Evolutionary conservation across 2,113 vertebrate species (phyloP).

Genomic region (Ictidomys tridecemlineatus): DNA sequence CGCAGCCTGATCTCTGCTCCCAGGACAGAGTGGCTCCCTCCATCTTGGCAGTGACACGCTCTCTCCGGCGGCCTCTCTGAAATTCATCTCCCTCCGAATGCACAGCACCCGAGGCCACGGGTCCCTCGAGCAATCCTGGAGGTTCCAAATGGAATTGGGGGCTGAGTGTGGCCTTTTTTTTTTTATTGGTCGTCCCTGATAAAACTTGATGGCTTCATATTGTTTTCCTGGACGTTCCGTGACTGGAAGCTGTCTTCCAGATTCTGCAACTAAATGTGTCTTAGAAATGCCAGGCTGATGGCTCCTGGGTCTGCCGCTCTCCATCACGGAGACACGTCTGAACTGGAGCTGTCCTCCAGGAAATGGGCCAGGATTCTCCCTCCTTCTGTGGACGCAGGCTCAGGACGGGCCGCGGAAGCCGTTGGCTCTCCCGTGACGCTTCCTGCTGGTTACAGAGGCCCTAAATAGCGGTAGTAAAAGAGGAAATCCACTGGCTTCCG

Average conservation of each 20-base stretch:
- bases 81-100: constrained; percentile 50
- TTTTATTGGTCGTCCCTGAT: constrained; percentile 56
- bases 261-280: constrained; percentile 52
- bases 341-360: constrained; percentile 39
- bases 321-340: neutral
- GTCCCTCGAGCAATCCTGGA: constrained; percentile 34
- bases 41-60: neutral
- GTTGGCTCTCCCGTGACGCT: too few relatives aligned
- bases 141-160: constrained; percentile 48
- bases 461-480: neutral
- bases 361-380: neutral
- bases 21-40: neutral
- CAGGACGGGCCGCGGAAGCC: too few relatives aligned
- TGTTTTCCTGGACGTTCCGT: constrained; percentile 42
- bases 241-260: constrained; percentile 53
- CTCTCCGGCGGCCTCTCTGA: constrained; percentile 43
- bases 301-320: constrained; percentile 58
- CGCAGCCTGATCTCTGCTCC: neutral
- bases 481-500: neutral
- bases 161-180: constrained; percentile 48
- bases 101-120: constrained; percentile 12
- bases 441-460: neutral
- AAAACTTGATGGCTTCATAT: constrained; percentile 66
- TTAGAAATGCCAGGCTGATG: constrained; percentile 41
- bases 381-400: too few relatives aligned